Conservation (phyloP, 1,140 invertebrate species). For the Drosophila nasuta region DNA sequence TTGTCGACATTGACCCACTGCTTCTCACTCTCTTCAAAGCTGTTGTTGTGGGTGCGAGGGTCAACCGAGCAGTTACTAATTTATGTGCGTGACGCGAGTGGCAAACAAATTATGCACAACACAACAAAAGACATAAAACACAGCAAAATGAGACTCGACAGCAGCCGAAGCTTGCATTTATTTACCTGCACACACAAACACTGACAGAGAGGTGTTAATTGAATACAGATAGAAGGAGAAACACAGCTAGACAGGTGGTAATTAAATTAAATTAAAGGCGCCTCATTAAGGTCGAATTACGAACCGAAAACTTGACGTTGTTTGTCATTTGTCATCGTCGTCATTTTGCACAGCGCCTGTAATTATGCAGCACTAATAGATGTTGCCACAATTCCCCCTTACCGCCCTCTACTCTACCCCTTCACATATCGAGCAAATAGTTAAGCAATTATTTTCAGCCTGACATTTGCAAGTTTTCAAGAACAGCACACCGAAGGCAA, state of each 20-base stretch:
- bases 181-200: not conserved
- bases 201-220: conserved; percentile 53
- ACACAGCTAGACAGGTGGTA: conserved; percentile 41
- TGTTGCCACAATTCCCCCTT: conserved; percentile 7
- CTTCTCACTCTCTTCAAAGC: not conserved
- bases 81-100: conserved; percentile 22
- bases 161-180: conserved; percentile 7
- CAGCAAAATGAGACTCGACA: conserved; percentile 12
- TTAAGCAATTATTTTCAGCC: conserved; percentile 49
- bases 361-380: conserved; percentile 68
- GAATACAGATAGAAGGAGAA: conserved; percentile 27
- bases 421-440: conserved; percentile 10
- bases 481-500: conserved; percentile 36
- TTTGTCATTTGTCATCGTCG: conserved; percentile 50
- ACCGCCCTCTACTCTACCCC: not conserved
- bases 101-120: conserved; percentile 44
- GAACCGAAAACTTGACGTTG: conserved; percentile 54
- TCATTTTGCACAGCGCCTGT: conserved; percentile 56
- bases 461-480: conserved; percentile 72
- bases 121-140: conserved; percentile 2
- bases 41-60: conserved; percentile 30
- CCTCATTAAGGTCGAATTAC: conserved; percentile 82
- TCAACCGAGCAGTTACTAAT: conserved; percentile 33
- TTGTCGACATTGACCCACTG: conserved; percentile 49
- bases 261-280: conserved; percentile 72